Conservation (phyloP, 2,888 invertebrate species). For the Dimorphilus gyrociliatus region DNA sequence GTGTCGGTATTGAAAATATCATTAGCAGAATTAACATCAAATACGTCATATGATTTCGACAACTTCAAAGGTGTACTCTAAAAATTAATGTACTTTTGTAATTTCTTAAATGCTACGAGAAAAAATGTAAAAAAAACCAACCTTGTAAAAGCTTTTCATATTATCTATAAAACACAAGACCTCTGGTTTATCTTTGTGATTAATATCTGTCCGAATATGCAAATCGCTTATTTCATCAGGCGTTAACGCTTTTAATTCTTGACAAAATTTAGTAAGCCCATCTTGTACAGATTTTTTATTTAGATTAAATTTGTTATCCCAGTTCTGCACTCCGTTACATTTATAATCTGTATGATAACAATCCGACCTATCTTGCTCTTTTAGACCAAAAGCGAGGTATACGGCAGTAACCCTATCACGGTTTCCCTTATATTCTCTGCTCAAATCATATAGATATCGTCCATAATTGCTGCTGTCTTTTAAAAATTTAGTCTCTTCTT, state of each 20-base stretch:
- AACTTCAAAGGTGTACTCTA: too few species aligned
- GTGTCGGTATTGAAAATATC: too few species aligned
- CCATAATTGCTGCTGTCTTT: slow-evolving; percentile 16
- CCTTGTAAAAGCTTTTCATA: slow-evolving; percentile 10
- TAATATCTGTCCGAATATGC: slow-evolving; percentile 8
- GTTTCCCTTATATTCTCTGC: slow-evolving; percentile 11
- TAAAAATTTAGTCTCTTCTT: slow-evolving; percentile 21
- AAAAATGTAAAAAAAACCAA: too few species aligned
- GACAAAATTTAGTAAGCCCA: slow-evolving; percentile 19
- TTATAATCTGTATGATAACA: slow-evolving; percentile 20
- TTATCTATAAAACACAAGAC: slow-evolving; percentile 12
- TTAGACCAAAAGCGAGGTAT: slow-evolving; percentile 20
- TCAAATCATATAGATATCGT: slow-evolving; percentile 11
- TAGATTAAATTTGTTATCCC: slow-evolving; percentile 21
- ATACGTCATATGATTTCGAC: too few species aligned
- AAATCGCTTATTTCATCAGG: slow-evolving; percentile 9
- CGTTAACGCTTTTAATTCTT: slow-evolving; percentile 11
- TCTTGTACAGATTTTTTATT: slow-evolving; percentile 18
- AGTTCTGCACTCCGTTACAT: slow-evolving; percentile 18
- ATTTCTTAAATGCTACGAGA: background rate
- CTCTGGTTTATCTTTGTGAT: slow-evolving; percentile 6
- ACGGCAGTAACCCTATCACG: slow-evolving; percentile 10
- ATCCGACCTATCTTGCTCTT: slow-evolving; percentile 15
- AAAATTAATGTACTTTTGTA: slow-evolving; percentile 1
- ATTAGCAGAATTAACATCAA: too few species aligned